Evolutionary conservation across 2,888 invertebrate genomes (phyloP).

Genomic region (Spisula subtruncata): DNA sequence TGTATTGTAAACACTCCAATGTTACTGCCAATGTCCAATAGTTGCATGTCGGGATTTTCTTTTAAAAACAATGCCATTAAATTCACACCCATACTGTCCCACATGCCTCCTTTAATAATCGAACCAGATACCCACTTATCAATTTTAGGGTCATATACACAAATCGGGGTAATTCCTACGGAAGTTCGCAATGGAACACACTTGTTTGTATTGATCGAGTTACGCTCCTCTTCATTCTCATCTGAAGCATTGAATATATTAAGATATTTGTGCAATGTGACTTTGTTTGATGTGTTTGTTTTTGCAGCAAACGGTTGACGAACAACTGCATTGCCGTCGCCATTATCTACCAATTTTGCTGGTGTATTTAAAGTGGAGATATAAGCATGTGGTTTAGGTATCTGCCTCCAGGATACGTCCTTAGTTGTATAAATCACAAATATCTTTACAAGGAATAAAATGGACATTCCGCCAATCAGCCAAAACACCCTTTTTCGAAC

Average conservation of each 20-base stretch:
- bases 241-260: not conserved
- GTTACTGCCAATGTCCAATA: slow-evolving; percentile 75
- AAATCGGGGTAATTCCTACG: not conserved
- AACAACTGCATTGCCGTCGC: not conserved
- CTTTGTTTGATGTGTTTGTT: not conserved
- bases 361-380: too few relatives aligned
- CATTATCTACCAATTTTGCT: too few relatives aligned
- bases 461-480: too few relatives aligned
- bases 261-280: not conserved
- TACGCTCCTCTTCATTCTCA: not conserved
- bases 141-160: not conserved
- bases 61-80: not conserved
- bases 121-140: not conserved
- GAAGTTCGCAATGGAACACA: not conserved
- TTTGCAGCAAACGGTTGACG: not conserved
- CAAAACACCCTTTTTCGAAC: too few relatives aligned
- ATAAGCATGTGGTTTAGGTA: too few relatives aligned
- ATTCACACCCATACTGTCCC: not conserved
- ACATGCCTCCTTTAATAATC: not conserved
- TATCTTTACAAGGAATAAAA: too few relatives aligned
- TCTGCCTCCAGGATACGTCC: too few relatives aligned
- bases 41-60: slow-evolving; percentile 40
- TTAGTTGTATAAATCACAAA: too few relatives aligned
- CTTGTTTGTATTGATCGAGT: not conserved
- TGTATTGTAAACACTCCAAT: slow-evolving; percentile 75